Percentiles rank a stretch among this genome's conserved stretches.
phyloP scores from a whole-genome alignment of 2,113 vertebrate species.

The Acrocephalus arundinaceus region DNA sequence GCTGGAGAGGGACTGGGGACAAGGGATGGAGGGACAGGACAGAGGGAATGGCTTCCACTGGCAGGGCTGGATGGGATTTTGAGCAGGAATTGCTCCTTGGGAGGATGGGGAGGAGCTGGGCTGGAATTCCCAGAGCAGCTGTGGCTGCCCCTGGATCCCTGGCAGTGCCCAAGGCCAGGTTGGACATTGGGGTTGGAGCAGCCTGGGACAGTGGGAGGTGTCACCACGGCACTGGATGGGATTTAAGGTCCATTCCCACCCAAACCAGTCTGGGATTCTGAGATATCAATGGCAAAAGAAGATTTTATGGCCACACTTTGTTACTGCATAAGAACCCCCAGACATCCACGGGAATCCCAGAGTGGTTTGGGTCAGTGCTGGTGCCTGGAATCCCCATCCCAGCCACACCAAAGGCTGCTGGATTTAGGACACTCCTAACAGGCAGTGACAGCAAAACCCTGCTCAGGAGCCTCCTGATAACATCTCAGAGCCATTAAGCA shows the following conservation, averaged over 20 bases:
- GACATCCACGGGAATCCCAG: not conserved
- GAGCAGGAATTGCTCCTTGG: not conserved
- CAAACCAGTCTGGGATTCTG: not conserved
- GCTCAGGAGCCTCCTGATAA: not conserved
- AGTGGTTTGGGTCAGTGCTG: not conserved
- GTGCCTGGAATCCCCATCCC: not conserved
- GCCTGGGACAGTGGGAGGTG: not conserved
- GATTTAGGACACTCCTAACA: not conserved
- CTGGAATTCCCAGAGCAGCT: not conserved
- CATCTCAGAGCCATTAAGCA: not conserved
- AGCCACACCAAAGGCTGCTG: rapidly evolving
- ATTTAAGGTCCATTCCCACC: not conserved
- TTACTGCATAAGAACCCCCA: not conserved
- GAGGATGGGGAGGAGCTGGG: rapidly evolving
- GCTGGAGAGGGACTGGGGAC: not conserved
- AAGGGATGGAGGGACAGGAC: not conserved
- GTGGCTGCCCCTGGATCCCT: not conserved
- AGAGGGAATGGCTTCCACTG: not conserved
- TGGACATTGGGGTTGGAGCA: not conserved
- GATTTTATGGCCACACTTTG: not conserved
- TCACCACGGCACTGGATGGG: not conserved
- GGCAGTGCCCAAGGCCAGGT: not conserved
- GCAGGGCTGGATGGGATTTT: not conserved
- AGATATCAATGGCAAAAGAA: not conserved
- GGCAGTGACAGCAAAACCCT: not conserved